Conservation (phyloP, 2,888 invertebrate genomes). For the Platynereis dumerilii region DNA sequence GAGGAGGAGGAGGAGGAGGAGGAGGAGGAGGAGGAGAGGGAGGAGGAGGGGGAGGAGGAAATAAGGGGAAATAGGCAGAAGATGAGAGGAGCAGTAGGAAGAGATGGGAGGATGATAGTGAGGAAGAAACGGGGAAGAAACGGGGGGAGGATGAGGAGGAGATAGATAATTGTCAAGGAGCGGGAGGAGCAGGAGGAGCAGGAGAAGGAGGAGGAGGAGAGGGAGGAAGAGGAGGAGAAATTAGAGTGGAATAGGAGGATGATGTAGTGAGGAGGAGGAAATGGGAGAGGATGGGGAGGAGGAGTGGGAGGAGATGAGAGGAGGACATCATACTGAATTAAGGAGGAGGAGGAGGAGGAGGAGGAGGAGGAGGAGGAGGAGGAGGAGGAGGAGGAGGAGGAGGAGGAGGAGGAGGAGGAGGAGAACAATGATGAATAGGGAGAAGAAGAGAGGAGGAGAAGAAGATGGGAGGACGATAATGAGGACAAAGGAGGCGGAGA, state of each 20-base stretch:
- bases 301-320: too few relatives aligned
- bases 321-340: too few relatives aligned
- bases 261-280: background rate
- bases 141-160: too few relatives aligned
- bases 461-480: too few relatives aligned
- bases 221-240: background rate
- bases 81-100: too few relatives aligned
- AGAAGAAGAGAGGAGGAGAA: too few relatives aligned
- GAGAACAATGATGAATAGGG: too few relatives aligned
- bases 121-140: background rate
- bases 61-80: background rate
- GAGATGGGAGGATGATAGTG: too few relatives aligned
- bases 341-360: constrained; percentile 4
- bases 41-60: background rate
- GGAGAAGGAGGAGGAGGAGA: background rate
- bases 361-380: background rate
- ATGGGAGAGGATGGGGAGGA: background rate
- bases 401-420: constrained; percentile 1
- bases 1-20: background rate
- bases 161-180: too few relatives aligned
- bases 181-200: too few relatives aligned
- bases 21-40: background rate
- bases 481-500: too few relatives aligned
- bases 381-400: constrained; percentile 1
- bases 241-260: too few relatives aligned